A percentile compares a stretch with the other conserved stretches of the same genome.
Evolutionary conservation across 1,140 invertebrate genomes (phyloP).

Genomic region (Dinoponera quadriceps): DNA sequence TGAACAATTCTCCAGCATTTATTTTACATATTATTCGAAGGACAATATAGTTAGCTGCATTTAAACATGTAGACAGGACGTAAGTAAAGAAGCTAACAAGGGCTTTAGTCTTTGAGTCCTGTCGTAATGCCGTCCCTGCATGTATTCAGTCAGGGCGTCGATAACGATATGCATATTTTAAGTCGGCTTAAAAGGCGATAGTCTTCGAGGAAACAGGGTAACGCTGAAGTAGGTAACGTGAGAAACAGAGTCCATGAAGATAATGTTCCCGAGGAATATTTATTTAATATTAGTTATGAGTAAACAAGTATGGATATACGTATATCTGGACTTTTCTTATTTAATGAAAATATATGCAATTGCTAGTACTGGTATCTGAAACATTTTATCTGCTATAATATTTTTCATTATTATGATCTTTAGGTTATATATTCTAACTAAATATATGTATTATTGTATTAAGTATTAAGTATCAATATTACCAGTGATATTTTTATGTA

Average conservation of each 20-base stretch:
- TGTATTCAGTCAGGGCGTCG: conserved; percentile 60
- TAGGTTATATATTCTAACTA: too few species aligned
- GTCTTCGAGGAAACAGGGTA: conserved; percentile 63
- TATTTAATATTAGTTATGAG: conserved; percentile 32
- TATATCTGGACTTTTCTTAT: background rate
- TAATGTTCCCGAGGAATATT: conserved; percentile 41
- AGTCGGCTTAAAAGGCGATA: conserved; percentile 65
- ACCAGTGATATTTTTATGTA: background rate
- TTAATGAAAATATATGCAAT: background rate
- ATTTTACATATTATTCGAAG: background rate
- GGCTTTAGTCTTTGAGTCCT: conserved; percentile 18
- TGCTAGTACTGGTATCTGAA: background rate
- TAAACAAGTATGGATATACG: background rate
- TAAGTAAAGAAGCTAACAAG: background rate
- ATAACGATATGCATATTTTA: conserved; percentile 69
- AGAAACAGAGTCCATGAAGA: conserved; percentile 3
- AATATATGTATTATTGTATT: background rate
- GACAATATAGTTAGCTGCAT: background rate
- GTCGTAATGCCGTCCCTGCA: conserved; percentile 52
- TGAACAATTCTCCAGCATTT: background rate
- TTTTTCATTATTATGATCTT: background rate
- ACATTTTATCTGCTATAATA: background rate
- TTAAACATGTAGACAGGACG: background rate
- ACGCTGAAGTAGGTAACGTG: conserved; percentile 28
- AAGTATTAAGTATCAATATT: background rate